Evolutionary conservation across 2,113 vertebrate genomes (phyloP), one percentile per base, ranked within the genome.

Genomic region (Eudyptes chrysolophus): DNA sequence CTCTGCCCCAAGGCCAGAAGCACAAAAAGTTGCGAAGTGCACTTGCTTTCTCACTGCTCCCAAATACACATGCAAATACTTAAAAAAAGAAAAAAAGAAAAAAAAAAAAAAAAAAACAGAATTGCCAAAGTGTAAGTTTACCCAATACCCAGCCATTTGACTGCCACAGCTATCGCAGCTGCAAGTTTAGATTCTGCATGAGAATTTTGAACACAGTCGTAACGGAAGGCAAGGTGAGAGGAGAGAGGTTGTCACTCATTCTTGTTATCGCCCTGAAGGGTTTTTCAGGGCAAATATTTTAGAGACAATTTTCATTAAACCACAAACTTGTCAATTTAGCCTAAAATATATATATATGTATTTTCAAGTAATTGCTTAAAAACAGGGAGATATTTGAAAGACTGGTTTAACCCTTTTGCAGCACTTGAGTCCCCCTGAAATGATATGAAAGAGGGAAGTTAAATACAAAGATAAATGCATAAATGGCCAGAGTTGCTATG

Each of bases 401-500:
- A 74, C 85, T 84, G n/a, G 12, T 97, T 98, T 98, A 98, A 98
- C 97, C 93, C 97, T 97, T 96, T 94, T n/a, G 4, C 13, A 16
- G 68, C 92, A 64, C 87, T 97, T 72, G 65, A 96, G 75, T 93
- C 88, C 96, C 91, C 89, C 97, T 95, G 89, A 97, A 98, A 98
- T 93, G 64, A 94, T 90, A 90, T 78, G 71, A 98, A 96, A 97
- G 55, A 72, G 96, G 72, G 60, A 98, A 98, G 97, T 98, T 97
- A 98, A 98, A 97, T 87, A 96, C 92, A 95, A 97, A 98, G 97
- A 97, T 97, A 98, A 98, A 97, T 97, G 97, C 96, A 97, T 97
- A 98, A 98, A 97, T 98, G 98, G 94, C 95, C 97, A 97, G 88
- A 69, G 98, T 98, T 98, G 97, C 98, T 96, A 98, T 98, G 97